Evolutionary conservation across 2,113 vertebrate species (phyloP).

Genomic region (Mionectes macconnelli): DNA sequence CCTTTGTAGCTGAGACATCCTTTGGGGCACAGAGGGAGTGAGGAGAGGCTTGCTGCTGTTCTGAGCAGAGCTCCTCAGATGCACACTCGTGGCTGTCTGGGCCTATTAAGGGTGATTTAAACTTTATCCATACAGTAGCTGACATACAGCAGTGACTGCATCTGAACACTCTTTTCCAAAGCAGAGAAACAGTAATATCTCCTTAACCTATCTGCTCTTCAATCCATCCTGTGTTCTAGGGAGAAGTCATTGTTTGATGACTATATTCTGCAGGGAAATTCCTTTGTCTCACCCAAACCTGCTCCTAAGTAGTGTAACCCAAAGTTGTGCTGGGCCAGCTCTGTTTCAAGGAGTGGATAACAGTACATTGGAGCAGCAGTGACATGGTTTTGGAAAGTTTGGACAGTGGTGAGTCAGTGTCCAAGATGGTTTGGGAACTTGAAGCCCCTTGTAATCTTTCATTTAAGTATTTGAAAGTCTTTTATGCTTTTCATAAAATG

Average conservation of each 20-base stretch:
- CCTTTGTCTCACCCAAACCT: background rate
- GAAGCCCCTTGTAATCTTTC: background rate
- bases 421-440: background rate
- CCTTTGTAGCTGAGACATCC: background rate
- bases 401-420: background rate
- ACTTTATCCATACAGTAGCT: background rate
- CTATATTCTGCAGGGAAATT: background rate
- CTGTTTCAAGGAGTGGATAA: background rate
- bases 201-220: background rate
- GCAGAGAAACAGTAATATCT: background rate
- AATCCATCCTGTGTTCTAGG: background rate
- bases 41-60: background rate
- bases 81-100: background rate
- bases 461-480: background rate
- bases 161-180: background rate
- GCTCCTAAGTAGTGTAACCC: background rate
- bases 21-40: accelerated
- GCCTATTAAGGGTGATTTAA: background rate
- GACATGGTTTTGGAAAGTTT: background rate
- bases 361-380: background rate
- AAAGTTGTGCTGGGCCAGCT: background rate
- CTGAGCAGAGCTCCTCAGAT: background rate
- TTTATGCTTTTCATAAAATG: background rate
- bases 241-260: background rate
- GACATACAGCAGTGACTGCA: background rate